Evolutionary conservation across 2,888 invertebrate species (phyloP).

Genomic region (Ischnus inquisitorius): DNA sequence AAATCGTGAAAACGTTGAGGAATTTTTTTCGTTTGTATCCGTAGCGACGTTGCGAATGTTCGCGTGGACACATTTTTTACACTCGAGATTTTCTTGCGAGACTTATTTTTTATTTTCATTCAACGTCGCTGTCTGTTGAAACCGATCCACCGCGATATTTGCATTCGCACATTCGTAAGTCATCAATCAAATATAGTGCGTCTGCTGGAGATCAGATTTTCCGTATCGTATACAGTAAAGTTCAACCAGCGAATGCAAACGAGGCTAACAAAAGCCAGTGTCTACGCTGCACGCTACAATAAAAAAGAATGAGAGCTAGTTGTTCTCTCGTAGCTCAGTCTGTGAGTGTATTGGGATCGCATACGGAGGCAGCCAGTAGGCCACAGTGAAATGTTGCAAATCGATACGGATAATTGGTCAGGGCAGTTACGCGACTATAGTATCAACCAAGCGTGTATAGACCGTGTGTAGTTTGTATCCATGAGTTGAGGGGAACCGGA

Average conservation of each 20-base stretch:
- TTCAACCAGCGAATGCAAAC: constrained; percentile 64
- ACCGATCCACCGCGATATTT: neutral
- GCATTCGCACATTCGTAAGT: neutral
- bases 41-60: too few relatives aligned
- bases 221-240: constrained; percentile 26
- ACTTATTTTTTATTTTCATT: neutral
- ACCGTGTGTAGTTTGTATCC: constrained; percentile 4
- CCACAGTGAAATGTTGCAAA: constrained; percentile 38
- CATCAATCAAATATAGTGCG: neutral
- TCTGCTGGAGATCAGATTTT: neutral
- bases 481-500: neutral
- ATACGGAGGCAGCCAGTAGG: neutral
- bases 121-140: neutral
- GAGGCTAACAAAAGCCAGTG: constrained; percentile 7
- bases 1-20: too few relatives aligned
- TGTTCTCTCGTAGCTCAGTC: neutral
- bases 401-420: constrained; percentile 64
- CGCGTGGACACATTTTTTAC: too few relatives aligned
- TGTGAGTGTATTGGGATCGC: neutral
- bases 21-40: too few relatives aligned
- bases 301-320: constrained; percentile 5
- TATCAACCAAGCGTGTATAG: neutral
- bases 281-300: constrained; percentile 3
- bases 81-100: neutral
- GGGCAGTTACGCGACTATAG: constrained; percentile 41